Evolutionary conservation across 2,888 invertebrate genomes (phyloP).

Genomic region (Tromatobia lineatoria): DNA sequence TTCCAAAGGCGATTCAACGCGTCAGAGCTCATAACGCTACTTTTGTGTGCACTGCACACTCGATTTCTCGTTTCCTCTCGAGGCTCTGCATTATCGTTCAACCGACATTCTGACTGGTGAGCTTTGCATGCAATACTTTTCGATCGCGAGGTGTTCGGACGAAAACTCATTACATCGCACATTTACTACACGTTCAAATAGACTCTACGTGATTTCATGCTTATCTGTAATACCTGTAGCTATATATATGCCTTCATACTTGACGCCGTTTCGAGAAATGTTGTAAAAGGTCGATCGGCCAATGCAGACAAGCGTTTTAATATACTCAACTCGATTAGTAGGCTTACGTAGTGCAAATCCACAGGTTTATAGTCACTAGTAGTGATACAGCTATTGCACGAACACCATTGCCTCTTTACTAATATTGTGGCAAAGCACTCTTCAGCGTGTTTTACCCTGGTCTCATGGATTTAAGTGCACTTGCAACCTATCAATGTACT

Average conservation of each 20-base stretch:
- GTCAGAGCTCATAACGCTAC: slow-evolving; percentile 51
- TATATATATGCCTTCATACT: not conserved
- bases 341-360: not conserved
- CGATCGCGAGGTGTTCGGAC: slow-evolving; percentile 34
- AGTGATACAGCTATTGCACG: too few species aligned
- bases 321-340: slow-evolving; percentile 17
- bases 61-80: slow-evolving; percentile 37
- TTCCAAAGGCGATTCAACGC: slow-evolving; percentile 55
- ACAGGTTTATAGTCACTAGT: not conserved
- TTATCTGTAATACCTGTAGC: not conserved
- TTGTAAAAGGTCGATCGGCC: slow-evolving; percentile 11
- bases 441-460: too few species aligned
- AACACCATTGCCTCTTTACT: too few species aligned
- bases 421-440: too few species aligned
- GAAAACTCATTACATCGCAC: slow-evolving; percentile 28
- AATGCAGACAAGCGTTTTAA: slow-evolving; percentile 28
- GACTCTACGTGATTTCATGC: slow-evolving; percentile 21
- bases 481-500: too few species aligned
- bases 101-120: slow-evolving; percentile 49
- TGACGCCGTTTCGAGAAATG: slow-evolving; percentile 7
- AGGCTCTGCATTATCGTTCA: slow-evolving; percentile 22
- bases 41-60: slow-evolving; percentile 31
- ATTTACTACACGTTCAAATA: slow-evolving; percentile 31
- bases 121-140: slow-evolving; percentile 43
- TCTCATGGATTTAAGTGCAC: too few species aligned